Conservation (phyloP, 2,888 invertebrate genomes). For the Toxonevra muliebris region DNA sequence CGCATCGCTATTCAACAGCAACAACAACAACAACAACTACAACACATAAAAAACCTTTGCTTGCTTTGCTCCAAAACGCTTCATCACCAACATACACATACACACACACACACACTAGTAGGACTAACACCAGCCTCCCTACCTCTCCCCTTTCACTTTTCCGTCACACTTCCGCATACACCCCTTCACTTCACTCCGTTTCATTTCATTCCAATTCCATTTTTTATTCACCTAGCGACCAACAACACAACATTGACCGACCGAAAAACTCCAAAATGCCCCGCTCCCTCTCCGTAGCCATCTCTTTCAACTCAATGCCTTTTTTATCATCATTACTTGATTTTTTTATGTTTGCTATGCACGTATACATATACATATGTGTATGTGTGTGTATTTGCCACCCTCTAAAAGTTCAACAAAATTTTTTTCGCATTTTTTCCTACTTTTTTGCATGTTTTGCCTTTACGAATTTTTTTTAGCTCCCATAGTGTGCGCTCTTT, state of each 20-base stretch:
- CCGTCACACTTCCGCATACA: conserved; percentile 16
- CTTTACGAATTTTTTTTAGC: conserved; percentile 6
- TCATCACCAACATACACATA: conserved; percentile 8
- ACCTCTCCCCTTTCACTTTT: conserved; percentile 26
- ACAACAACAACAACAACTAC: conserved; percentile 23
- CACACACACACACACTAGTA: conserved; percentile 6
- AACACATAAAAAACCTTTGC: neutral
- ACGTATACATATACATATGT: no score
- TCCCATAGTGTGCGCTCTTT: neutral
- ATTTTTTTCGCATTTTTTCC: conserved; percentile 27
- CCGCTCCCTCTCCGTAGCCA: neutral
- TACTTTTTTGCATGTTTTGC: conserved; percentile 12
- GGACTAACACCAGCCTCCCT: conserved; percentile 21
- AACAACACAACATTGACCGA: neutral
- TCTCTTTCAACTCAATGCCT: neutral
- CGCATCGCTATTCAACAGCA: conserved; percentile 5
- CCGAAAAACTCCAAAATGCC: conserved; percentile 11
- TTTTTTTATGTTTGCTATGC: no score
- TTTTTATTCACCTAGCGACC: neutral
- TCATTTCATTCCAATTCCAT: conserved; percentile 4
- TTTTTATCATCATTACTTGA: no score
- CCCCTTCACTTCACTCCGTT: conserved; percentile 25
- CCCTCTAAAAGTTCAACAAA: conserved; percentile 37
- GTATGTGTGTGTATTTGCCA: conserved; percentile 15
- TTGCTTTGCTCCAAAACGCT: neutral